These are phyloP conservation scores for Synodontis membranacea DNA, from an alignment of 2,113 vertebrate genomes.

Conservation along the genomic window DNA sequence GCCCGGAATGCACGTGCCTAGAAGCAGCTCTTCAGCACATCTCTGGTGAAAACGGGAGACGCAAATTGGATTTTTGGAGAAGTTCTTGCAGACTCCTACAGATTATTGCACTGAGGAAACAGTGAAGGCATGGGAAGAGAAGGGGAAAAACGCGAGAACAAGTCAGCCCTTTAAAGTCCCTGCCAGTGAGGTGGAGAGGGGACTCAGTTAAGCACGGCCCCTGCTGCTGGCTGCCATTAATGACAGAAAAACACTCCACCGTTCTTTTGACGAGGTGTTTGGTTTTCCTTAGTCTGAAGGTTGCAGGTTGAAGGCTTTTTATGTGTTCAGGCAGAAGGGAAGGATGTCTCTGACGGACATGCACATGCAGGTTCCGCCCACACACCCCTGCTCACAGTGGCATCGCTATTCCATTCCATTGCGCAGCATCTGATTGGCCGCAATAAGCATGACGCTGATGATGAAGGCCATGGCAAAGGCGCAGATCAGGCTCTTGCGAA, in stretches of 20 bases:
- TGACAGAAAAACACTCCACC: constrained; percentile 43
- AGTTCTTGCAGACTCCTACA: constrained; percentile 74
- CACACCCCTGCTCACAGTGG: constrained; percentile 73
- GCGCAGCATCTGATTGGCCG: constrained; percentile 98
- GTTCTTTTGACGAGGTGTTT: constrained; percentile 51
- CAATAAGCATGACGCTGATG: constrained; percentile 99
- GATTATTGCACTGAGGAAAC: constrained; percentile 94
- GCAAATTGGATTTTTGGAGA: constrained; percentile 23
- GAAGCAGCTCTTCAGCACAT: constrained; percentile 42
- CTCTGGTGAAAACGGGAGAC: constrained; percentile 3
- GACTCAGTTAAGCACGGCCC: constrained; percentile 62
- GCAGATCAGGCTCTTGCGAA: constrained; percentile 98
- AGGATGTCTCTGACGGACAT: constrained; percentile 78
- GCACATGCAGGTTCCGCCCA: constrained; percentile 81
- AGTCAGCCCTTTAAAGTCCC: constrained; percentile 98
- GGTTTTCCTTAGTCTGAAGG: constrained; percentile 50
- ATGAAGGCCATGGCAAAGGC: constrained; percentile 99
- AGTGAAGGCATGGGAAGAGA: constrained; percentile 64
- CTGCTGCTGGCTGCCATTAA: constrained; percentile 73
- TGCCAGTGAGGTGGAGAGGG: constrained; percentile 83
- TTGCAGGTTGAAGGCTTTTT: constrained; percentile 50
- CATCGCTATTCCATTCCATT: constrained; percentile 94
- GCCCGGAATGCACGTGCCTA: neutral
- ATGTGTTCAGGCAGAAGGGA: constrained; percentile 65
- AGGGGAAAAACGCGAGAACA: constrained; percentile 66